A percentile compares a stretch with the other conserved stretches of the same genome.
Conservation (phyloP, 2,797 vertebrate species). For the Prunella strophiata region DNA sequence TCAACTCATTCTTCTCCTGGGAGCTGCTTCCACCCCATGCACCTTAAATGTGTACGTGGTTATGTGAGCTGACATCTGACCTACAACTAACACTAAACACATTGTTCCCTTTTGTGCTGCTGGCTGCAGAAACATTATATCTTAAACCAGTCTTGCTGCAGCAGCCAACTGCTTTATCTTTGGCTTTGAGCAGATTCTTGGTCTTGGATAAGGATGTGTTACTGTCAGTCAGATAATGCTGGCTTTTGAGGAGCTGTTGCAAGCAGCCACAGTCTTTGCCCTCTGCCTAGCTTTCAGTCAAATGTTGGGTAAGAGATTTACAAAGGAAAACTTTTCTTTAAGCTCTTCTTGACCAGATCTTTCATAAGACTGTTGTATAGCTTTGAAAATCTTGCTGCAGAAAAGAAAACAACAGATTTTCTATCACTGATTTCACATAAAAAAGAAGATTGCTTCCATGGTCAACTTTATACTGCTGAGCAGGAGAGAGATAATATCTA, state of each 20-base stretch:
- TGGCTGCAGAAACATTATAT: slow-evolving; percentile 18
- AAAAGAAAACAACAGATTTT: neutral
- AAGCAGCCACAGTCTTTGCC: neutral
- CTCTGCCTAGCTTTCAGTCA: neutral
- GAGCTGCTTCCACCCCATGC: neutral
- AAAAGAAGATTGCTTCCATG: neutral
- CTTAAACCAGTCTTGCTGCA: slow-evolving; percentile 33
- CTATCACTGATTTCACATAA: neutral
- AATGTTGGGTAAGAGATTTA: neutral
- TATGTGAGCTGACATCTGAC: slow-evolving; percentile 56
- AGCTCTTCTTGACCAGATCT: neutral
- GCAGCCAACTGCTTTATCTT: slow-evolving; percentile 47
- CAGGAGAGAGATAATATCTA: neutral
- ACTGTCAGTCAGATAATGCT: neutral
- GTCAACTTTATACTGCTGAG: neutral
- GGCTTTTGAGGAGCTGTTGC: slow-evolving; percentile 38
- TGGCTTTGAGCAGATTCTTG: slow-evolving; percentile 29
- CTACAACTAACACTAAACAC: slow-evolving; percentile 34
- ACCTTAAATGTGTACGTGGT: neutral
- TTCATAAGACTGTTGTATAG: neutral
- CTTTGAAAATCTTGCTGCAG: neutral
- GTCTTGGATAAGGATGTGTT: slow-evolving; percentile 10
- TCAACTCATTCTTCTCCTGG: neutral
- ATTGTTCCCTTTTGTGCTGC: slow-evolving; percentile 22
- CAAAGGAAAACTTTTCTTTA: neutral